These are phyloP conservation scores for Callyntrura guangdongensis DNA, from an alignment of 2,888 invertebrate genomes.

Conservation along the genomic window DNA sequence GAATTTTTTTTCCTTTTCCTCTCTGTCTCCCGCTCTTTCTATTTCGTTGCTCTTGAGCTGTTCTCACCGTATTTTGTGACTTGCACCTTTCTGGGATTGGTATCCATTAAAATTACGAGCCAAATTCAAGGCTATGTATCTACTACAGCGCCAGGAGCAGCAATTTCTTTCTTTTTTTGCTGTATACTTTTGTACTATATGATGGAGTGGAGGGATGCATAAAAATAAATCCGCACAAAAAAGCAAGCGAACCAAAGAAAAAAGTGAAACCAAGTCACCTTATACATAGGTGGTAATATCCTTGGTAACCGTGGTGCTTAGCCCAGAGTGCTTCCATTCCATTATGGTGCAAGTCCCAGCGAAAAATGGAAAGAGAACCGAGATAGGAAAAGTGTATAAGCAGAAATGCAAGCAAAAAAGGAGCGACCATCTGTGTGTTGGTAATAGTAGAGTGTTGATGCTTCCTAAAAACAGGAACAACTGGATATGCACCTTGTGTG, in stretches of 20 bases:
- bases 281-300: constrained; percentile 44
- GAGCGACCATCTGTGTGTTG: background rate
- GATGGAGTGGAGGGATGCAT: background rate
- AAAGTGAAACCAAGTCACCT: background rate
- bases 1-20: background rate
- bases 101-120: constrained; percentile 23
- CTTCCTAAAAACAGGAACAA: background rate
- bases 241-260: background rate
- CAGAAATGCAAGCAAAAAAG: background rate
- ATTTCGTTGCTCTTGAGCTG: background rate
- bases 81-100: constrained; percentile 13
- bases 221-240: constrained; percentile 47
- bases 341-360: constrained; percentile 58
- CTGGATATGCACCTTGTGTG: no score
- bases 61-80: background rate
- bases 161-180: background rate
- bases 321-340: background rate
- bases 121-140: background rate
- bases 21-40: background rate
- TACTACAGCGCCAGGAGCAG: background rate
- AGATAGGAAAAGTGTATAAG: constrained; percentile 31
- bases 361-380: background rate
- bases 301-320: constrained; percentile 51
- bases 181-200: no score
- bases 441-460: background rate